Evolutionary conservation across 2,113 vertebrate genomes (phyloP), one percentile per base, ranked within the genome.

Genomic region (Cacatua alba): DNA sequence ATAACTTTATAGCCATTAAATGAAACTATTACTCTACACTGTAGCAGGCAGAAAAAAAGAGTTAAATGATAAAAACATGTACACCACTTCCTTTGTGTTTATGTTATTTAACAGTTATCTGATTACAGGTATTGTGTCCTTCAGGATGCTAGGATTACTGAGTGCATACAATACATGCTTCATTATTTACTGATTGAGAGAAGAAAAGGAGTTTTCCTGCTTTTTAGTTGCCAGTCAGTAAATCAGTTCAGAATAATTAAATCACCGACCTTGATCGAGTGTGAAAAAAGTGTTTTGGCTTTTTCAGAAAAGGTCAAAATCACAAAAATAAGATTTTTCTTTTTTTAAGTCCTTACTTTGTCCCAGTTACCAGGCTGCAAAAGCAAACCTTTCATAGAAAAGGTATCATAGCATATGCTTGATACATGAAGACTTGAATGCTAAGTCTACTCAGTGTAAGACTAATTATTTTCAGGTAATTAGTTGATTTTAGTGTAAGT

Each of bases 161-260:
- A 91, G 84, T 57, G 29, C 44, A 35, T 77, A 60, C 24, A 72
- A 59, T 93, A 86, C 84, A 81, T 86, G 53, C 64, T 72, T 93
- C 41, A 70, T 89, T 60, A 81, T 81, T 90, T 63, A 81, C 35
- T 92, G 52, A 88, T 1, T 65, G 65, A 55, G 55, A 89, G 63
- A 86, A 86, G 87, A 94, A 89, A 86, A 96, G 55, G 72, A 95
- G 39, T 64, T 81, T 93, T 89, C 49, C 35, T 60, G 35, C 69
- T 93, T 93, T 91, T 86, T 49, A 86, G 59, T 39, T 93, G 59
- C 28, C 25, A 86, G 19, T 31, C 28, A 88, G 44, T 39, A 91
- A 72, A 83, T 86, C 35, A 41, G 49, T 87, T 90, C 70, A 78
- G 65, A 90, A 48, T 89, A 93, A 89, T 87, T 82, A 87, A 75